Percentiles rank a stretch among this genome's conserved stretches.
Conservation (phyloP, 2,113 vertebrate genomes). For the Naja naja region DNA sequence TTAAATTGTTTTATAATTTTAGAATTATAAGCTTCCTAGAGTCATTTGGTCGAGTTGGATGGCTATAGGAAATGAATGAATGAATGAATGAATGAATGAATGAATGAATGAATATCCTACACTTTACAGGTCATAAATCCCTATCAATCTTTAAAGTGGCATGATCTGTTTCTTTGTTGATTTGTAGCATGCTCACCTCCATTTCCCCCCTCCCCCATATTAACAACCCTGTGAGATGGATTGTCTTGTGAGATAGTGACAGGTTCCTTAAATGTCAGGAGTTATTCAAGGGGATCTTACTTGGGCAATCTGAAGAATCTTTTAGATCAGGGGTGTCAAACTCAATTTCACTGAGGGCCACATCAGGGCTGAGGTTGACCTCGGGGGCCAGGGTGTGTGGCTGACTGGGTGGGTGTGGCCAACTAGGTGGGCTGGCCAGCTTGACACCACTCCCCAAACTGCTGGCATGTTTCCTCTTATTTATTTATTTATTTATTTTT, state of each 20-base stretch:
- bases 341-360: too few relatives aligned
- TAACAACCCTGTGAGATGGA: background rate
- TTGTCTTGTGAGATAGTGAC: background rate
- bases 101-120: background rate
- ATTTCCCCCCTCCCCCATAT: background rate
- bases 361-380: too few relatives aligned
- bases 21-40: background rate
- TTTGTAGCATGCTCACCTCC: background rate
- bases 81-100: too few relatives aligned
- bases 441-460: too few relatives aligned
- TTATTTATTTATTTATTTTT: too few relatives aligned
- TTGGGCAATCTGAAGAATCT: background rate
- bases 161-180: background rate
- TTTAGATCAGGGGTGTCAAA: background rate
- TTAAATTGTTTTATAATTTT: background rate
- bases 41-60: background rate
- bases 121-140: background rate
- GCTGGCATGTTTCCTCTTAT: too few relatives aligned
- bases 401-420: too few relatives aligned
- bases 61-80: background rate
- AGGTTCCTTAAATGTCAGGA: background rate
- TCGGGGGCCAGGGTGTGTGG: too few relatives aligned
- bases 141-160: background rate
- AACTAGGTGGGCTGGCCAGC: too few relatives aligned
- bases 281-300: background rate